These are phyloP conservation scores for Smittia sp. DNA, from an alignment of 2,888 invertebrate species.

Conservation along the genomic window DNA sequence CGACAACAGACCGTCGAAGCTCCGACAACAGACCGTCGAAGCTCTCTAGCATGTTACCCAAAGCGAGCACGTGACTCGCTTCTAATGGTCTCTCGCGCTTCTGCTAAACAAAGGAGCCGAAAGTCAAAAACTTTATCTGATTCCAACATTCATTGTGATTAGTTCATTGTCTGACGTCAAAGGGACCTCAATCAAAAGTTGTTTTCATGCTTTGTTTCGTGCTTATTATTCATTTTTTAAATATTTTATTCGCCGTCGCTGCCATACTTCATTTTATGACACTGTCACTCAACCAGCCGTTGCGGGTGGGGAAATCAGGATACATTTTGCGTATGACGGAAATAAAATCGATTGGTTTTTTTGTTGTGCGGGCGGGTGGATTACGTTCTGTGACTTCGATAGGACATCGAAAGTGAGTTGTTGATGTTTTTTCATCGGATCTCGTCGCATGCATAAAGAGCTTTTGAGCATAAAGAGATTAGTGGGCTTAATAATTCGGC, in stretches of 20 bases:
- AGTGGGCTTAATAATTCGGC: conserved; percentile 36
- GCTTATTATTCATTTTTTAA: background rate
- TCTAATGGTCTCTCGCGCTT: background rate
- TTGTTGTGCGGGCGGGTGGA: background rate
- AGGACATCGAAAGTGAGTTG: conserved; percentile 18
- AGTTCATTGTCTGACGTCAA: background rate
- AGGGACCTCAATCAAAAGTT: conserved; percentile 20
- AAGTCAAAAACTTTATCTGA: conserved; percentile 10
- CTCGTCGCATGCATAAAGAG: conserved; percentile 31
- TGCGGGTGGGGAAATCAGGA: background rate
- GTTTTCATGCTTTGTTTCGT: background rate
- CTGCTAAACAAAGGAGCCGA: background rate
- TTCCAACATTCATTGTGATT: conserved; percentile 9
- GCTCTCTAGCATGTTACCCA: background rate
- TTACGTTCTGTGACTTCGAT: conserved; percentile 4
- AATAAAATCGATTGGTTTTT: conserved; percentile 39
- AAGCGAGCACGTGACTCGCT: background rate
- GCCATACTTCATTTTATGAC: conserved; percentile 4
- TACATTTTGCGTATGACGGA: conserved; percentile 1
- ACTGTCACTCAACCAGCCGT: background rate
- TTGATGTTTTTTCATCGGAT: conserved; percentile 37
- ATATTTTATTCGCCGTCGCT: background rate
- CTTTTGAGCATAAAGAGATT: conserved; percentile 37
- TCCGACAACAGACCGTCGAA: too few species aligned
- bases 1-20: background rate